Percentiles rank a stretch among this genome's conserved stretches.
These are phyloP conservation scores for Chrysolina oricalcia DNA, from an alignment of 2,888 invertebrate species.

Conservation along the genomic window DNA sequence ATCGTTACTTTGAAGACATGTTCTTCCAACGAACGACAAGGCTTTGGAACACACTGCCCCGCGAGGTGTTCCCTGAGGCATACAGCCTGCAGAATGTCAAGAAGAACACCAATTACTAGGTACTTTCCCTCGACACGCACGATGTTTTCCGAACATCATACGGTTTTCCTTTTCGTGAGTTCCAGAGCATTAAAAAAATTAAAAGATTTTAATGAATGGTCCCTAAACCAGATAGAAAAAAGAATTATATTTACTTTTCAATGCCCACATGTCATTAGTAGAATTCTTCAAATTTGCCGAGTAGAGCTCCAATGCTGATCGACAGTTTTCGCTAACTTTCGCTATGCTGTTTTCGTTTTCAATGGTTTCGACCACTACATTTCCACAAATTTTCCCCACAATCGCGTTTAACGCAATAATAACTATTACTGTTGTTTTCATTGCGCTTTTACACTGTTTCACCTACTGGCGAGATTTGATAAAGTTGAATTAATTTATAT, in stretches of 20 bases:
- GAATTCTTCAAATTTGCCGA: not conserved
- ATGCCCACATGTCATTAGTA: conserved; percentile 1
- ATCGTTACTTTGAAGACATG: no score
- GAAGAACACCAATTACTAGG: no score
- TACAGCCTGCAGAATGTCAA: no score
- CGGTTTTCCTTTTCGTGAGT: no score
- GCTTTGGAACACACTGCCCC: no score
- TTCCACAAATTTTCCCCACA: not conserved
- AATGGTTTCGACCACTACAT: not conserved
- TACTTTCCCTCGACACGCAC: no score
- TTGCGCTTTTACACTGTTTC: not conserved
- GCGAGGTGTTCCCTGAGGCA: no score
- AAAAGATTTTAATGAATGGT: no score
- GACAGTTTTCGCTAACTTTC: not conserved
- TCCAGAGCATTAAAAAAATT: no score
- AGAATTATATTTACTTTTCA: conserved; percentile 17
- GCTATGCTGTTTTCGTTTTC: not conserved
- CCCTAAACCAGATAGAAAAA: no score
- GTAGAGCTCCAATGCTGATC: not conserved
- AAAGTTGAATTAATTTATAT: not conserved
- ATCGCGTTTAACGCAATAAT: not conserved
- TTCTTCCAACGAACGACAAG: no score
- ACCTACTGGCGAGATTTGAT: not conserved
- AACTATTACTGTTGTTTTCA: not conserved
- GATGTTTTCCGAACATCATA: no score